Evolutionary conservation across 1,140 invertebrate genomes (phyloP).

Genomic region (Theocolax elegans): DNA sequence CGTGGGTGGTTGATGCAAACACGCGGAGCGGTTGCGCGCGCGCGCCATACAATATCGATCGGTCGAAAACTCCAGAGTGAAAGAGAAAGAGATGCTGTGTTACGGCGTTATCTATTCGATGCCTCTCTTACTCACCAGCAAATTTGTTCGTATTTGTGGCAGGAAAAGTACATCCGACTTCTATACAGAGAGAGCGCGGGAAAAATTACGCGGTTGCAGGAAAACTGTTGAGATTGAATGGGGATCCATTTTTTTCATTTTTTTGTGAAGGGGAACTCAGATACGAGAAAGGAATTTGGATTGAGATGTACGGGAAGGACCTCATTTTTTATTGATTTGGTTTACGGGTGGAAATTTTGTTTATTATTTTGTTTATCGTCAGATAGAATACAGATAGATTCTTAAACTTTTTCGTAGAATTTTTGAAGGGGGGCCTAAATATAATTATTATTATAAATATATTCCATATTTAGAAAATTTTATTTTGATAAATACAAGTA

Average conservation of each 20-base stretch:
- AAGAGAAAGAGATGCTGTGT: slow-evolving; percentile 2
- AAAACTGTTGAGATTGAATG: background rate
- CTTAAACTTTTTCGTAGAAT: no score
- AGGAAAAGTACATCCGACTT: no score
- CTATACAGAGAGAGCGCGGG: no score
- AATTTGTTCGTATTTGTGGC: slow-evolving; percentile 34
- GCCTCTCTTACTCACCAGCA: background rate
- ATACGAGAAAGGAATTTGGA: background rate
- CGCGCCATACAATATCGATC: slow-evolving; percentile 27
- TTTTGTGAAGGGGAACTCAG: background rate
- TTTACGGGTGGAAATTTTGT: no score
- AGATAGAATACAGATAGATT: no score
- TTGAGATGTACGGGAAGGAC: background rate
- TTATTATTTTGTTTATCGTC: no score
- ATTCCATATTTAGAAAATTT: no score
- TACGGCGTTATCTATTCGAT: slow-evolving; percentile 3
- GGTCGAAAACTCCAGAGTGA: background rate
- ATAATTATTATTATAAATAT: no score
- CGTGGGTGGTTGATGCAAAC: background rate
- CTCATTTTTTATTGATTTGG: background rate
- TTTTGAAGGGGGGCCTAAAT: no score
- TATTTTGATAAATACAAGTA: no score
- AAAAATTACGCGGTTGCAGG: background rate
- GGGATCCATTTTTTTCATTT: background rate
- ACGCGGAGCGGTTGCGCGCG: background rate